Percentiles rank a stretch among this genome's conserved stretches.
phyloP scores from a whole-genome alignment of 2,797 vertebrate genomes.

The Caiman crocodilus region DNA sequence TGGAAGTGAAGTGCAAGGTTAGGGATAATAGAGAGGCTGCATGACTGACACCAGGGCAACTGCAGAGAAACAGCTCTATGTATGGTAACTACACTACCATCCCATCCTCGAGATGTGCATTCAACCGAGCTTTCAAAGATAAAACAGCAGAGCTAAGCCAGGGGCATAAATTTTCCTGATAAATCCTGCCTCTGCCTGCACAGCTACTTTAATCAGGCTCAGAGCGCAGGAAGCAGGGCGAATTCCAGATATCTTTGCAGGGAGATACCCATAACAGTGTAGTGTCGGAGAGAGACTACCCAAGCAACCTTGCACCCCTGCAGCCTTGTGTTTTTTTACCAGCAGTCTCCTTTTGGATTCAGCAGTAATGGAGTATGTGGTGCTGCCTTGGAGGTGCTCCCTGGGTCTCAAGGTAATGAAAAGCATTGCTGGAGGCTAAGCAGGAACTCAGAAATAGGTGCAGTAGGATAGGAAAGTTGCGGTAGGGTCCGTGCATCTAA shows the following conservation, averaged over 20 bases:
- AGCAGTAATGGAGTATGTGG: neutral
- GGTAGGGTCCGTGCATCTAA: neutral
- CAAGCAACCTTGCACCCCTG: neutral
- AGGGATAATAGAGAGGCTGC: neutral
- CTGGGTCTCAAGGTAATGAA: neutral
- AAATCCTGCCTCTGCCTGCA: neutral
- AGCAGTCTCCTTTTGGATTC: neutral
- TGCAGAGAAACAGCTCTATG: neutral
- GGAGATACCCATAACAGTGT: neutral
- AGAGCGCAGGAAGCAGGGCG: neutral
- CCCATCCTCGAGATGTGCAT: neutral
- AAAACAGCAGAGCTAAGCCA: neutral
- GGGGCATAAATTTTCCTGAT: neutral
- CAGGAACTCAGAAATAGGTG: neutral
- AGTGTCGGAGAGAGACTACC: neutral
- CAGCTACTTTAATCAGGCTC: neutral
- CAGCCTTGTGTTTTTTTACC: neutral
- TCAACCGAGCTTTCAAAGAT: neutral
- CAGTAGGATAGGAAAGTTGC: neutral
- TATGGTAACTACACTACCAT: neutral
- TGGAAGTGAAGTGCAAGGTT: too few relatives aligned
- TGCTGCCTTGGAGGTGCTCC: neutral
- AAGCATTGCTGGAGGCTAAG: neutral
- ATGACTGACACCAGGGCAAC: neutral
- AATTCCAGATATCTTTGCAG: neutral